Base-by-base conservation (phyloP, 2,113 vertebrate species). In the Phyllopteryx taeniolatus region DNA sequence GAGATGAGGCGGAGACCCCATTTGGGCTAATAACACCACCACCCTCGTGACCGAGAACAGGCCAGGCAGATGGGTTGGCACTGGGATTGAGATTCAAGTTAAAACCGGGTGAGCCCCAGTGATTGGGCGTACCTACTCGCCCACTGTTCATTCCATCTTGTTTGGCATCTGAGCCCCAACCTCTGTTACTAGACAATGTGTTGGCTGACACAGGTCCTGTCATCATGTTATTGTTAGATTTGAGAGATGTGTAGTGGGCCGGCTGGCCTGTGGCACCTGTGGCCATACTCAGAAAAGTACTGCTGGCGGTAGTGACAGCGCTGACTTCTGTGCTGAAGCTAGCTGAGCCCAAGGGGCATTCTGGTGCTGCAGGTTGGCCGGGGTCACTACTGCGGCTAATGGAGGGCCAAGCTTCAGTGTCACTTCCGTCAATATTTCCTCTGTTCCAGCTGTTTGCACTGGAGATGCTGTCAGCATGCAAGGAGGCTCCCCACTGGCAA, bases 11-110 rank as follows among this genome's bases (percentile, higher is more conserved):
- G 68, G 88, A 79, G 71, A 86, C 47, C 13, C 83, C 82, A 73
- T 76, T 91, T 31, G 87, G 47, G 63, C 89, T 89, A 75, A 88
- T 85, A 53, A 79, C 76, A 85, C 90, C 76, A 91, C 90, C 92
- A 89, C 93, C 93, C 81, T 99, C 97, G 59, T 99, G 97, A 87
- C 97, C 96, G 10, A 99, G 94, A 77, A 96, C 95, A 83, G 97
- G 97, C 97, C 97, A 99, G 82, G 96, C 97, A 80, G 97, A 95
- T 75, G 97, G 96, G 92, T 99, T 99, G 92, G 96, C 96, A 90
- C 93, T 99, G 71, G 97, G 96, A 77, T 98, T 98, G 86, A 99
- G 95, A 93, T 97, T 99, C 86, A 99, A 94, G 93, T 95, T 96
- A 91, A 95, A 95, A 93, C 83, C 96, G 91, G 96, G 92, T 87